phyloP scores from a whole-genome alignment of 2,113 vertebrate genomes.

The Sterrhoptilus dennistouni region DNA sequence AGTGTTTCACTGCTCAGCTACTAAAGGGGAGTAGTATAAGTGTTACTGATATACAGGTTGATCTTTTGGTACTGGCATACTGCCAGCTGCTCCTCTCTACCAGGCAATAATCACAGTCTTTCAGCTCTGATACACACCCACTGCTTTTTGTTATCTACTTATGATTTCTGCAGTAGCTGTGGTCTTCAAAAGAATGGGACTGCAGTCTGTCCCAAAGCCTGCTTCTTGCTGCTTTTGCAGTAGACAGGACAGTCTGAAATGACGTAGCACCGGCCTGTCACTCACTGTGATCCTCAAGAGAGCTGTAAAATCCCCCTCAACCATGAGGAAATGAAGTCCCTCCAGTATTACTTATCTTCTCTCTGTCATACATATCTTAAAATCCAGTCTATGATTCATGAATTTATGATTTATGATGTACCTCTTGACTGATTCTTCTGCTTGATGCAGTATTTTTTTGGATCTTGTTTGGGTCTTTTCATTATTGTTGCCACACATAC shows the following conservation, averaged over 20 bases:
- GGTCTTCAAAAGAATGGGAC: not conserved
- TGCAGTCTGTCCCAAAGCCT: not conserved
- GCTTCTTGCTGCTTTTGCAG: not conserved
- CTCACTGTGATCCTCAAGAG: not conserved
- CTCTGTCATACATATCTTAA: not conserved
- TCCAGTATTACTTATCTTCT: too few species aligned
- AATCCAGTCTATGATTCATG: not conserved
- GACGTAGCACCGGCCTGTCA: not conserved
- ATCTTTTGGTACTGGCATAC: not conserved
- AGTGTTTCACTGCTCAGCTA: not conserved
- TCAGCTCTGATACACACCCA: not conserved
- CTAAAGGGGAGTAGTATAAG: too few species aligned
- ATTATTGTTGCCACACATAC: fast-evolving
- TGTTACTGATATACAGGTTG: not conserved
- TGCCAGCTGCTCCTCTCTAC: not conserved
- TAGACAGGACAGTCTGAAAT: not conserved
- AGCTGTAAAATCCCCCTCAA: not conserved
- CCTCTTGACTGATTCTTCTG: not conserved
- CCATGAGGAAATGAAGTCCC: not conserved
- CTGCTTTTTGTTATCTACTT: not conserved
- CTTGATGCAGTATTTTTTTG: not conserved
- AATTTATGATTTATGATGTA: not conserved
- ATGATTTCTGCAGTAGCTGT: not conserved
- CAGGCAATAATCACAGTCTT: not conserved
- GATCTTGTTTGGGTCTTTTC: not conserved